Evolutionary conservation across 2,888 invertebrate genomes (phyloP), one percentile per base, ranked within the genome.

Genomic region (Opisthograptis luteolata): DNA sequence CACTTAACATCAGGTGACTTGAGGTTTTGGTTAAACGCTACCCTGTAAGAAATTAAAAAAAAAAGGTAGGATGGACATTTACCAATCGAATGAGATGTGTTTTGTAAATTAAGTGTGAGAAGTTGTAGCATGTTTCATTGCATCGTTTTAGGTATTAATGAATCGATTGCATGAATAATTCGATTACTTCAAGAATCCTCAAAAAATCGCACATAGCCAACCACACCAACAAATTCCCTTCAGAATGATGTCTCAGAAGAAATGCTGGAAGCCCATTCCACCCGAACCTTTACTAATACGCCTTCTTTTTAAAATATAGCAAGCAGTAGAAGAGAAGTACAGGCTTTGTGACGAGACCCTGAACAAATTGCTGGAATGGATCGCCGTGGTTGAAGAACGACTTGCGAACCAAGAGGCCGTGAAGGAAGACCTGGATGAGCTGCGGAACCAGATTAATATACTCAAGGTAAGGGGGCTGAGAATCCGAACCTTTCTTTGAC

Each of bases 321-420:
- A 97, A 96, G 97, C 97, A 75, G 96, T 97, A 68, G 96, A 97
- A 89, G 98, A 98, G 84, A 97, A 97, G 86, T 98, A 97, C 92
- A 95, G 96, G 79, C 92, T 96, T 70, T 97, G 97, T 86, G 96
- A 97, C 83, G 96, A 97, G 81, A 95, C 95, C 28, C 92, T 97
- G 51, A 94, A 94, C 56, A 96, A 96, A 78, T 92, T 98, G 49
- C 91, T 97, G 66, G 95, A 96, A 82, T 98, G 97, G 97, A 95
- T 98, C 65, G 93, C 93, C 14, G 95, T 95, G 53, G 92, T 97
- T 5, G 98, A 98, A 84, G 94, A 95, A 60, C 93, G 95, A 68
- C 92, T 98, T 62, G 95, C 97, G 31, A 94, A 94, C 60, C 96
- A 97, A 75, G 96, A 96, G 68, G 94, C 96, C 8, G 95, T 96